Conservation (phyloP, 2,797 vertebrate species). For the Synaphobranchus kaupii region DNA sequence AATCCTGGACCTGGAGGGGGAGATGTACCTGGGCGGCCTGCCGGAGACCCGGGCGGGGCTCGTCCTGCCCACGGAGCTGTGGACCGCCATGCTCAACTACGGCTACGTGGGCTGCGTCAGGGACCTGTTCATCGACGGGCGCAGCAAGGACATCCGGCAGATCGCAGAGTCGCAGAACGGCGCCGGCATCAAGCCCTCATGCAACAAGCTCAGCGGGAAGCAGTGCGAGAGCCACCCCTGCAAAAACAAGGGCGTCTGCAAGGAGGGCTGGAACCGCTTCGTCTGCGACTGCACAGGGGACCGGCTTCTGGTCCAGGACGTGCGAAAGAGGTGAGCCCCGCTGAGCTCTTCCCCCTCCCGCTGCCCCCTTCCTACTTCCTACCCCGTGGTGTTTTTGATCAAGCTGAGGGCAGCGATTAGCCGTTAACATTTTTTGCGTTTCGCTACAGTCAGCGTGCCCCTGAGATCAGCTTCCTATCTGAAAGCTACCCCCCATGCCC, state of each 20-base stretch:
- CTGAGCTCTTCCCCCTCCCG: neutral
- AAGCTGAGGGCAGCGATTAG: too few species aligned
- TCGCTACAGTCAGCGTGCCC: too few species aligned
- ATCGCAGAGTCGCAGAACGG: constrained; percentile 88
- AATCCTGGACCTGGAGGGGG: constrained; percentile 93
- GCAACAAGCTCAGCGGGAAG: constrained; percentile 82
- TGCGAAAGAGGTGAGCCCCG: constrained; percentile 87
- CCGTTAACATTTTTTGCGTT: too few species aligned
- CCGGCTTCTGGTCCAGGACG: constrained; percentile 89
- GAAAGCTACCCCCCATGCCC: neutral
- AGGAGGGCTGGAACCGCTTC: constrained; percentile 97
- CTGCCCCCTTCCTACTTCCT: neutral
- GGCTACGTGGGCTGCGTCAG: constrained; percentile 95
- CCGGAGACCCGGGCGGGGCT: constrained; percentile 87
- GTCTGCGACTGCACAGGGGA: constrained; percentile 93
- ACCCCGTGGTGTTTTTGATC: too few species aligned
- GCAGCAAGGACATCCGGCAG: constrained; percentile 95
- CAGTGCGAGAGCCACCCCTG: constrained; percentile 93
- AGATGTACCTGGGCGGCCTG: constrained; percentile 93
- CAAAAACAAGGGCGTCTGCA: constrained; percentile 88
- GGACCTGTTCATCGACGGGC: constrained; percentile 93
- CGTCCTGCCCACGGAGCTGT: constrained; percentile 92
- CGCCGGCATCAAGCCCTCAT: constrained; percentile 87
- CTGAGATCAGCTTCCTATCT: neutral
- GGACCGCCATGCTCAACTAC: constrained; percentile 97